Evolutionary conservation across 2,113 vertebrate species (phyloP).

Genomic region (Alexandromys fortis): DNA sequence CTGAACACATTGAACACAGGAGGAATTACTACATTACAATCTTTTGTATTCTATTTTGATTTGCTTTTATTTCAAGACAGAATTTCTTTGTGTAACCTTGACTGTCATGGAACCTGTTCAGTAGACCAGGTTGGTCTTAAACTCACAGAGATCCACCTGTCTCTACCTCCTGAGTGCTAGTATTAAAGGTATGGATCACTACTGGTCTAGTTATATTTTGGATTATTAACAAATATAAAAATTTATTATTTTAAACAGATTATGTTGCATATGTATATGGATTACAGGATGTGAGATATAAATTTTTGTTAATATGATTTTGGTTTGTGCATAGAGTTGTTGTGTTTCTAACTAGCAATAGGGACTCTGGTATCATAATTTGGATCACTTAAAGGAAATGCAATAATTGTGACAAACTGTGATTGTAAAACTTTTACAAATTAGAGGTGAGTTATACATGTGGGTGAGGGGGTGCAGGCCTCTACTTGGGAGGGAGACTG

Average conservation of each 20-base stretch:
- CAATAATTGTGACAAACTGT: background rate
- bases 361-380: conserved; percentile 25
- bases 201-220: background rate
- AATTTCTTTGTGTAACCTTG: no score
- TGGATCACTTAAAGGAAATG: conserved; percentile 6
- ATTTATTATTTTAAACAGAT: background rate
- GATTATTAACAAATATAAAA: conserved; percentile 66
- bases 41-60: background rate
- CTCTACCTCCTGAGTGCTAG: no score
- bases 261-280: conserved; percentile 54
- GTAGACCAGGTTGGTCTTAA: no score
- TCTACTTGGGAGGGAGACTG: no score
- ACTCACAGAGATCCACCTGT: no score
- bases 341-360: conserved; percentile 47
- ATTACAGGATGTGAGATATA: conserved; percentile 54
- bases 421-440: no score
- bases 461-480: no score
- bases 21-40: conserved; percentile 63
- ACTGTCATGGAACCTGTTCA: no score
- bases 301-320: background rate
- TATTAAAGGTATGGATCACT: no score
- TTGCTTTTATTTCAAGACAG: no score
- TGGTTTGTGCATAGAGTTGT: conserved; percentile 34
- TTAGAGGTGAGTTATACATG: no score
- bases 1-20: conserved; percentile 69